Base-by-base conservation (phyloP, 37 sponge, comb jelly and placozoan genomes). In the Tethya wilhelma region DNA sequence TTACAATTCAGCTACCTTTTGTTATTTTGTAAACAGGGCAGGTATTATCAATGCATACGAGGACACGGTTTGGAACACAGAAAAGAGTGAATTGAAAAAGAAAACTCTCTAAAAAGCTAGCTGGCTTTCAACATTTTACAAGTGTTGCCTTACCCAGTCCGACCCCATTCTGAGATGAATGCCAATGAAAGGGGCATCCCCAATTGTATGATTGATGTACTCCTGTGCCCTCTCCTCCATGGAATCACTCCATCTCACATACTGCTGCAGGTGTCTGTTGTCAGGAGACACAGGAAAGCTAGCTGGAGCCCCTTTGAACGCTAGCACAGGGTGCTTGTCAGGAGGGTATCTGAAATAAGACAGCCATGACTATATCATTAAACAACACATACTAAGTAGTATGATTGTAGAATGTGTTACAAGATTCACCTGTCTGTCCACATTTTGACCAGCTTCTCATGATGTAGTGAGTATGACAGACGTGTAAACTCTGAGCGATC, bases 291-390 rank as follows among this genome's bases (percentile, higher is more conserved):
- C 79, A 38, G 96, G 96, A 39, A 85, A 95, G 4, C 56, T 30
- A 7, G 93, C 96, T 25, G 96, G 96, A 7, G 96, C 96, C 38
- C 96, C 96, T 44, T 81, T 87, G 56, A 95, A 78, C 39, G 96
- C 90, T 20, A 95, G 40, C 22, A 95, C 90, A 6, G 96, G 96
- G 53, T 95, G 86, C 20, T 44, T 1, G 12, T 30, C 26, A 26
- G 90, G 69, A 3, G 96, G 93, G 56, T 74, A 95, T 45, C 95
- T 94, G 44, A n/a, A n/a, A n/a, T n/a, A n/a, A n/a, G n/a, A n/a
- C n/a, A n/a, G n/a, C n/a, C n/a, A n/a, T n/a, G n/a, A n/a, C n/a
- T n/a, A n/a, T n/a, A n/a, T n/a, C n/a, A n/a, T n/a, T n/a, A n/a
- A n/a, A n/a, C n/a, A n/a, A n/a, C n/a, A n/a, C n/a, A n/a, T n/a